Conservation (phyloP, 2,797 vertebrate genomes). For the Syndactyla subalaris region DNA sequence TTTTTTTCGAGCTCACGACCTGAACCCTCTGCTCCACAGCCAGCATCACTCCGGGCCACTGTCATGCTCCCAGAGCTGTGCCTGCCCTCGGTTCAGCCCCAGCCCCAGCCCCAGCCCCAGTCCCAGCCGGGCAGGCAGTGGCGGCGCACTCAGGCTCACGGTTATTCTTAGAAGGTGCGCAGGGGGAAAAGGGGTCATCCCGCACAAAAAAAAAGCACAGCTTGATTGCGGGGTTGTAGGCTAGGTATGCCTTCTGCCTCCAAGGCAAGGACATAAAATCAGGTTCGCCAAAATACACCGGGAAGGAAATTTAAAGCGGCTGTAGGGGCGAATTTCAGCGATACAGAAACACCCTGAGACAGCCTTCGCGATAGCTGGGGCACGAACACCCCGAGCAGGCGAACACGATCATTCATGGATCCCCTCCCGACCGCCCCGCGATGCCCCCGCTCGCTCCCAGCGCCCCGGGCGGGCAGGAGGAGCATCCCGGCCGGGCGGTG, state of each 20-base stretch:
- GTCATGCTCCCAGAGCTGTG: slow-evolving; percentile 2
- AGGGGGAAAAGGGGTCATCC: not conserved
- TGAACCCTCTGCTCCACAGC: not conserved
- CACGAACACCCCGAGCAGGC: not conserved
- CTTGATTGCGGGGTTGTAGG: not conserved
- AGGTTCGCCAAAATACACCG: not conserved
- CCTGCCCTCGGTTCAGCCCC: not conserved
- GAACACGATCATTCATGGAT: not conserved
- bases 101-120: not conserved
- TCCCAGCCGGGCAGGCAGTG: slow-evolving; percentile 26
- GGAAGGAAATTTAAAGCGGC: not conserved
- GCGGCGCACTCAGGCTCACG: not conserved
- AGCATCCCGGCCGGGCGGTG: not conserved
- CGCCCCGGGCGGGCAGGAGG: no score
- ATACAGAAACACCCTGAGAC: not conserved
- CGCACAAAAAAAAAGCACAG: not conserved
- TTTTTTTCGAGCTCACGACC: not conserved
- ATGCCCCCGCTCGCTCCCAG: not conserved
- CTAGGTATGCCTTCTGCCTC: not conserved
- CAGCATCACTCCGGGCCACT: not conserved
- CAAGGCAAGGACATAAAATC: not conserved
- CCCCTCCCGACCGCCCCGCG: not conserved
- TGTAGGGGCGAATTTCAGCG: not conserved
- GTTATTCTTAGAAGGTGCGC: slow-evolving; percentile 55
- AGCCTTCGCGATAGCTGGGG: not conserved